Evolutionary conservation across 2,888 invertebrate species (phyloP).

Genomic region (Tetheella fluctuosa): DNA sequence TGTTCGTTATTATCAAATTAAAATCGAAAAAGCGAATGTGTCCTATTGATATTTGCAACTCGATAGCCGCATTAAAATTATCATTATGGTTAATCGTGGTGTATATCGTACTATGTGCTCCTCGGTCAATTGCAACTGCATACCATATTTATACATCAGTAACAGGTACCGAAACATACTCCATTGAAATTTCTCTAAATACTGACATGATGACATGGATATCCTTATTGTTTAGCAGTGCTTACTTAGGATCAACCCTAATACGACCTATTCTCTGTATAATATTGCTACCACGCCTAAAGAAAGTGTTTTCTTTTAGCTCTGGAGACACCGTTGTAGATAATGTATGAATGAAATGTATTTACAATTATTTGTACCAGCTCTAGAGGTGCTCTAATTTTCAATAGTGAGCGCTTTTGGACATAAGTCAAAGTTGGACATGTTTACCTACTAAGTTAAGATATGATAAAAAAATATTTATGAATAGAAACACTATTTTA

Average conservation of each 20-base stretch:
- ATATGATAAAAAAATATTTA: background rate
- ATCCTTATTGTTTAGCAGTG: slow-evolving; percentile 35
- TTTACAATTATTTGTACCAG: background rate
- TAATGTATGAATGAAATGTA: slow-evolving; percentile 33
- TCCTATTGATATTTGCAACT: slow-evolving; percentile 53
- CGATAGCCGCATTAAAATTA: slow-evolving; percentile 63
- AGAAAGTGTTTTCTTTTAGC: slow-evolving; percentile 57
- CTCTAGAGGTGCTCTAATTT: background rate
- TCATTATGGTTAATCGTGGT: slow-evolving; percentile 66
- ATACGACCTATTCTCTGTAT: slow-evolving; percentile 23
- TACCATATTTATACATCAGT: slow-evolving; percentile 58
- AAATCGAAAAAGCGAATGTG: slow-evolving; percentile 51
- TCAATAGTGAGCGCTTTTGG: background rate
- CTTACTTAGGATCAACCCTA: slow-evolving; percentile 3
- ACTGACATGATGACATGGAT: background rate
- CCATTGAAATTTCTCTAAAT: slow-evolving; percentile 34
- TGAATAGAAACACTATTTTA: too few relatives aligned
- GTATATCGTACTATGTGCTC: slow-evolving; percentile 63
- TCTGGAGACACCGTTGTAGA: slow-evolving; percentile 41
- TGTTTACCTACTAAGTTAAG: background rate
- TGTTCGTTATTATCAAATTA: slow-evolving; percentile 61
- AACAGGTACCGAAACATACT: slow-evolving; percentile 45
- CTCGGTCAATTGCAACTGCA: slow-evolving; percentile 61
- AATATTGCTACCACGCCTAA: slow-evolving; percentile 48
- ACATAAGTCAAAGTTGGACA: background rate